These are phyloP conservation scores for Eupeodes latifasciatus DNA, from an alignment of 2,888 invertebrate genomes.

Conservation along the genomic window DNA sequence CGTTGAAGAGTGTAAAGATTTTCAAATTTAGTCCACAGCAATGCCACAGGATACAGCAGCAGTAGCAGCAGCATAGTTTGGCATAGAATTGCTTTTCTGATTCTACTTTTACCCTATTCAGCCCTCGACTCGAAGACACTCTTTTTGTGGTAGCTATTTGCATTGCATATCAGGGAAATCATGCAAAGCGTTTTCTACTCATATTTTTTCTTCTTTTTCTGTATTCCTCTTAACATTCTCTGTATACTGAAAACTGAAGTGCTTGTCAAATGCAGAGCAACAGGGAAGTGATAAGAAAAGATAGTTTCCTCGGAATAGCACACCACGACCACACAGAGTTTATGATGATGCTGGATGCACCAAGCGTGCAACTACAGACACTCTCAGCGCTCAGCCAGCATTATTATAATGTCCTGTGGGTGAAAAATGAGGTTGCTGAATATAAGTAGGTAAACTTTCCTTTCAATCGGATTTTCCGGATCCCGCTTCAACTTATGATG, in stretches of 20 bases:
- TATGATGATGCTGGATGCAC: conserved; percentile 15
- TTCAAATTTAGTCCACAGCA: conserved; percentile 69
- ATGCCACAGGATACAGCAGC: conserved; percentile 61
- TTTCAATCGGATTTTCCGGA: conserved; percentile 51
- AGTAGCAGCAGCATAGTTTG: conserved; percentile 11
- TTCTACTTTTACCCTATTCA: conserved; percentile 46
- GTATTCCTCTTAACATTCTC: background rate
- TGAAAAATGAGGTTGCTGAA: conserved; percentile 41
- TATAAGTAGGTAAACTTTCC: conserved; percentile 51
- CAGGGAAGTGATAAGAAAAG: conserved; percentile 58
- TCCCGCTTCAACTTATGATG: conserved; percentile 28
- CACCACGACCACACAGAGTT: conserved; percentile 30
- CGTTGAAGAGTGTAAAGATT: conserved; percentile 58
- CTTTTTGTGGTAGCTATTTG: conserved; percentile 67
- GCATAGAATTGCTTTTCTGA: conserved; percentile 29
- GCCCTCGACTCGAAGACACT: conserved; percentile 58
- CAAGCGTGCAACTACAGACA: conserved; percentile 6
- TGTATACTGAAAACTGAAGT: conserved; percentile 16
- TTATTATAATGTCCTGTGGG: conserved; percentile 70
- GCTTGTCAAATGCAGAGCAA: conserved; percentile 66
- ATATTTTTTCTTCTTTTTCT: background rate
- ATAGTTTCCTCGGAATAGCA: conserved; percentile 57
- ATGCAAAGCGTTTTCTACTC: conserved; percentile 65
- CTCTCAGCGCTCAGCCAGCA: conserved; percentile 24
- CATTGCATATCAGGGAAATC: conserved; percentile 74